These are phyloP conservation scores for Zaprionus camerounensis DNA, from an alignment of 1,140 invertebrate species.

Conservation along the genomic window DNA sequence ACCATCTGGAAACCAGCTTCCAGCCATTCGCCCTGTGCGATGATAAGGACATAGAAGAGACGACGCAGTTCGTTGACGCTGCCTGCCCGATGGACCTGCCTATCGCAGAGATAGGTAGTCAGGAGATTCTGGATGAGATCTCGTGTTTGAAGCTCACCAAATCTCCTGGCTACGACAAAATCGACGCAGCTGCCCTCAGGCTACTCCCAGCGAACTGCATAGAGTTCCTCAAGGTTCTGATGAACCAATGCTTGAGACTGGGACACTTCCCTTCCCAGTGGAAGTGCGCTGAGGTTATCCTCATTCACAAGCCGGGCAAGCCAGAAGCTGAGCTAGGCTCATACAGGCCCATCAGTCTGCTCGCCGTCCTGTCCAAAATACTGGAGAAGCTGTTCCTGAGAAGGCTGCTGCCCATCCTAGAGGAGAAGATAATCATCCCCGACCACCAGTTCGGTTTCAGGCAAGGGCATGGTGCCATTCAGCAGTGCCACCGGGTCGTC, in stretches of 20 bases:
- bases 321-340: not conserved
- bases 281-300: conserved; percentile 22
- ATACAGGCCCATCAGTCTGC: conserved; percentile 14
- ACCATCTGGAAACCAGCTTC: conserved; percentile 6
- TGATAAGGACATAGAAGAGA: not conserved
- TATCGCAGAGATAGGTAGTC: not conserved
- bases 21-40: not conserved
- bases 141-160: not conserved
- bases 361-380: conserved; percentile 15
- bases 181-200: conserved; percentile 9
- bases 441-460: conserved; percentile 20
- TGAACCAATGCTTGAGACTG: conserved; percentile 1
- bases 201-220: conserved; percentile 2
- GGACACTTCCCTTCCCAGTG: conserved; percentile 19
- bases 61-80: not conserved
- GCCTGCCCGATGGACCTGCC: conserved; percentile 26
- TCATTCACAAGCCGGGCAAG: conserved; percentile 9
- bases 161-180: conserved; percentile 22
- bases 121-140: conserved; percentile 7
- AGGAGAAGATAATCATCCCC: not conserved
- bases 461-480: not conserved
- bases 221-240: not conserved
- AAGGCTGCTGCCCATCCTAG: conserved; percentile 1
- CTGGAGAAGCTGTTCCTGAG: conserved; percentile 9
- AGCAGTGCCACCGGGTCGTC: conserved; percentile 15